A percentile compares a stretch with the other conserved stretches of the same genome.
phyloP scores from a whole-genome alignment of 2,888 invertebrate species.

The Chymomyza fuscimana region DNA sequence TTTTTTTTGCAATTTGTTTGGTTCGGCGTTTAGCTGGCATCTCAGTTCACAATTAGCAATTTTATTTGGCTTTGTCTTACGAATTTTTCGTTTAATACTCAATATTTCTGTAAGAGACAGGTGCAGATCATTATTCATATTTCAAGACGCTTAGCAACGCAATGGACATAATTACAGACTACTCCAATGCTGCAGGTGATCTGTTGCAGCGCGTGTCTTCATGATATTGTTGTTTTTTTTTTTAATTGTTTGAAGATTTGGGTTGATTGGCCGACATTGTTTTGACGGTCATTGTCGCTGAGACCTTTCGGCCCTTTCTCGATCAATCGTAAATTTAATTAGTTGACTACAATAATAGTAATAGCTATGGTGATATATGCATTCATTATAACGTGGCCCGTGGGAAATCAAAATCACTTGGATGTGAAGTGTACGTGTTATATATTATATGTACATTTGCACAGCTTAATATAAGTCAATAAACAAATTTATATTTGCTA shows the following conservation, averaged over 20 bases:
- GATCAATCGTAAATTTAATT: slow-evolving; percentile 1
- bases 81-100: slow-evolving; percentile 24
- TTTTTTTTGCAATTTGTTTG: slow-evolving; percentile 37
- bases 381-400: too few species aligned
- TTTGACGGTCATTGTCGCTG: slow-evolving; percentile 15
- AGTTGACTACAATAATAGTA: not conserved
- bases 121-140: slow-evolving; percentile 49
- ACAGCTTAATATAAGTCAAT: slow-evolving; percentile 42
- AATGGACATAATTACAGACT: slow-evolving; percentile 46
- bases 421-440: not conserved
- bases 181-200: slow-evolving; percentile 37
- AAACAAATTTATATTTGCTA: slow-evolving; percentile 33
- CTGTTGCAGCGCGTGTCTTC: slow-evolving; percentile 38
- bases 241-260: not conserved
- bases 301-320: slow-evolving; percentile 12
- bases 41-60: slow-evolving; percentile 44
- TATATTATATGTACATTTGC: slow-evolving; percentile 19
- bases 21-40: not conserved
- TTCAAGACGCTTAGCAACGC: slow-evolving; percentile 12
- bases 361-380: not conserved
- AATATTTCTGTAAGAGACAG: not conserved
- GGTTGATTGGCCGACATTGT: slow-evolving; percentile 56
- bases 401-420: too few species aligned
- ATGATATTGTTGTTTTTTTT: slow-evolving; percentile 8
- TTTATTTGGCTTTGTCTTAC: slow-evolving; percentile 6